These are phyloP conservation scores for Hucho hucho DNA, from an alignment of 2,113 vertebrate species.

Conservation along the genomic window DNA sequence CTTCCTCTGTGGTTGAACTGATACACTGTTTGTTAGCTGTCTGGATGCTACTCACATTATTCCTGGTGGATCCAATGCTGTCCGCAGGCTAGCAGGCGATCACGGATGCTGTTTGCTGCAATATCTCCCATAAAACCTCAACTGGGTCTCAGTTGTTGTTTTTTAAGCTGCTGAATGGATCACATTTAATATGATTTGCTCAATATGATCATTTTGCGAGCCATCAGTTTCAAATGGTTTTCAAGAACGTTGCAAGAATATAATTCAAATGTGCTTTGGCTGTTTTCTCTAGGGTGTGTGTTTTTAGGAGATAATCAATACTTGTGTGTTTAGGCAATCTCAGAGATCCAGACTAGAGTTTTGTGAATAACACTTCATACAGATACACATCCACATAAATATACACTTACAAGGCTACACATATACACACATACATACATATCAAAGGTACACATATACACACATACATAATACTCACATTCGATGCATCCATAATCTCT, in stretches of 20 bases:
- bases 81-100: too few species aligned
- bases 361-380: not conserved
- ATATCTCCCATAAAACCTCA: too few species aligned
- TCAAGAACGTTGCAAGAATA: not conserved
- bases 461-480: not conserved
- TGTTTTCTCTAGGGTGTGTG: not conserved
- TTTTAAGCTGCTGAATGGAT: too few species aligned
- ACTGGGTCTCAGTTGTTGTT: too few species aligned
- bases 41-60: not conserved
- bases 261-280: not conserved
- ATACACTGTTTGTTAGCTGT: not conserved
- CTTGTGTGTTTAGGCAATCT: not conserved
- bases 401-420: not conserved
- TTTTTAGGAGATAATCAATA: not conserved
- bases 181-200: too few species aligned
- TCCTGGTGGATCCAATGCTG: too few species aligned
- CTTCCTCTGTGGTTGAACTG: not conserved
- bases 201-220: too few species aligned
- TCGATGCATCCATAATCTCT: not conserved
- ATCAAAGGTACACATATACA: not conserved
- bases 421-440: not conserved
- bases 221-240: too few species aligned
- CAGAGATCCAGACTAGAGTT: not conserved
- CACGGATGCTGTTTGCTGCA: too few species aligned
- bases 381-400: not conserved